Evolutionary conservation across 1,140 invertebrate genomes (phyloP).

Genomic region (Drosophila quadrilineata): DNA sequence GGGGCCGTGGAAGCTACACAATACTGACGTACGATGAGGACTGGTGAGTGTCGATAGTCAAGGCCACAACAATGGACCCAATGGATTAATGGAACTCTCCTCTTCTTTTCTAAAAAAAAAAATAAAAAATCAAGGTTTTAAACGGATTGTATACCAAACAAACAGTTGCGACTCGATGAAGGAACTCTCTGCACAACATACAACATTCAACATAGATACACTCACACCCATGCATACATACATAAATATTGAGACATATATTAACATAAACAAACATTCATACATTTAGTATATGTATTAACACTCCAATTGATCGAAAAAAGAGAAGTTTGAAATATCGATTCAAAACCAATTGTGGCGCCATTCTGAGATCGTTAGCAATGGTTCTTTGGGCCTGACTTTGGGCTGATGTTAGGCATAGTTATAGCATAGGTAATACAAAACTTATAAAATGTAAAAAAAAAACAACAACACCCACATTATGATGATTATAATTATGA

Average conservation of each 20-base stretch:
- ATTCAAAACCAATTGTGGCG: too few relatives aligned
- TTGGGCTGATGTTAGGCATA: conserved; percentile 54
- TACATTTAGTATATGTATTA: conserved; percentile 68
- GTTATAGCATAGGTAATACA: conserved; percentile 65
- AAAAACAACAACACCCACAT: too few relatives aligned
- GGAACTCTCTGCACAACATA: conserved; percentile 38
- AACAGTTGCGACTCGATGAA: conserved; percentile 27
- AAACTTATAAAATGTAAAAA: conserved; percentile 26
- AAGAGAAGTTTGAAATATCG: too few relatives aligned
- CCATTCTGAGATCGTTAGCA: too few relatives aligned
- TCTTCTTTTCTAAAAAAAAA: too few relatives aligned
- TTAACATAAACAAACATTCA: conserved; percentile 31
- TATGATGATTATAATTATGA: too few relatives aligned
- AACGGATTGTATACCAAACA: conserved; percentile 36
- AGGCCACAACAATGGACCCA: not conserved
- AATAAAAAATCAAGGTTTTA: conserved; percentile 66
- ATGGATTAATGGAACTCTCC: not conserved
- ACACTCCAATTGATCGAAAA: conserved; percentile 62
- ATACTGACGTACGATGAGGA: conserved; percentile 65
- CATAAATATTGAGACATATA: conserved; percentile 21
- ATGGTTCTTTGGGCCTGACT: too few relatives aligned
- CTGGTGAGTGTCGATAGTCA: conserved; percentile 40
- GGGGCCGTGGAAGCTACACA: conserved; percentile 48
- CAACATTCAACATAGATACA: conserved; percentile 27
- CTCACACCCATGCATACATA: conserved; percentile 20